Evolutionary conservation across 2,888 invertebrate genomes (phyloP).

Genomic region (Thereva unica): DNA sequence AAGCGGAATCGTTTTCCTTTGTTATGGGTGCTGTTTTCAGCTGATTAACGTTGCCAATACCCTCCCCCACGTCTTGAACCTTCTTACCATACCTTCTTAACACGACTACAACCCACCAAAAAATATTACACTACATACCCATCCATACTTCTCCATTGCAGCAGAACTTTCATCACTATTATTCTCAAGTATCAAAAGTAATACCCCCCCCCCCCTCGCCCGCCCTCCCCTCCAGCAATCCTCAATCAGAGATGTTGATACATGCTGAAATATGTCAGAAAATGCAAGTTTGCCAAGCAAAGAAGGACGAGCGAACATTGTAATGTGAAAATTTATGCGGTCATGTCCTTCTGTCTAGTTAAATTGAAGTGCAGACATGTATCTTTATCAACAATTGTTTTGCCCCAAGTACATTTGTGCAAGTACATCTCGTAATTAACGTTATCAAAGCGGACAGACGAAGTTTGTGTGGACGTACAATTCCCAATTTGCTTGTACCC

Average conservation of each 20-base stretch:
- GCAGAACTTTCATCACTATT: too few relatives aligned
- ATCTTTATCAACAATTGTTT: conserved; percentile 35
- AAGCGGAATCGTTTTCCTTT: too few relatives aligned
- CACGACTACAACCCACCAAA: too few relatives aligned
- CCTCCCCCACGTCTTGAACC: too few relatives aligned
- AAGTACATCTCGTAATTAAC: conserved; percentile 35
- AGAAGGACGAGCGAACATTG: conserved; percentile 5
- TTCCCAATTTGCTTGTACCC: conserved; percentile 32
- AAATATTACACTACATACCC: too few relatives aligned
- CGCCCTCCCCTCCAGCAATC: too few relatives aligned
- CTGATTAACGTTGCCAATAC: too few relatives aligned
- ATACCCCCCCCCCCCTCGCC: too few relatives aligned
- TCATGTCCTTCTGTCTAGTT: conserved; percentile 24
- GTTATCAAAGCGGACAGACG: conserved; percentile 31
- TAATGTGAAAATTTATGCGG: conserved; percentile 32
- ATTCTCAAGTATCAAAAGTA: too few relatives aligned
- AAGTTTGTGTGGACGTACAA: conserved; percentile 33
- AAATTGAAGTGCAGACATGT: conserved; percentile 35
- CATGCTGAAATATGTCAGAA: conserved; percentile 19
- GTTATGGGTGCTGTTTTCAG: too few relatives aligned
- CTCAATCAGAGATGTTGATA: background rate
- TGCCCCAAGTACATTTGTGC: conserved; percentile 29
- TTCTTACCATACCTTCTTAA: too few relatives aligned
- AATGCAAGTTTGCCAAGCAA: conserved; percentile 23
- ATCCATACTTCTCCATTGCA: too few relatives aligned